Evolutionary conservation across 2,797 vertebrate species (phyloP), one percentile per base, ranked within the genome.

Genomic region (Orestias chungarensis): DNA sequence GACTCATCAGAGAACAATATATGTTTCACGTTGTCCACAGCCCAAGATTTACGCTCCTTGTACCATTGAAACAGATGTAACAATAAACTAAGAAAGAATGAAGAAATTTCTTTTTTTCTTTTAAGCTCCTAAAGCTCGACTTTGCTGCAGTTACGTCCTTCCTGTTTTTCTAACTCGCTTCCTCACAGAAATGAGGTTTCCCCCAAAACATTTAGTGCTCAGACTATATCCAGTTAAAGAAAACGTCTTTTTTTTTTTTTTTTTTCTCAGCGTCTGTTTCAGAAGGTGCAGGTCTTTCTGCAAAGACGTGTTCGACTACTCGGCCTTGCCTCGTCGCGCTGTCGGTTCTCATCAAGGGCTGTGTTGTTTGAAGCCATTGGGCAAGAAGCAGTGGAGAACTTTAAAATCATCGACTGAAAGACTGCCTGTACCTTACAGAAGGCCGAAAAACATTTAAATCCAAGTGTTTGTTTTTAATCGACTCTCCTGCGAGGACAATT

Each of bases 111-210:
- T 17, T 17, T 27, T 25, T 54, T 25, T 54, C n/a, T 25, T 25
- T 23, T 33, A 33, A 59, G 35, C 1, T 59, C 66, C 55, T 83
- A 54, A 73, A 47, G 40, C 59, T 2, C 71, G 64, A 12, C 66
- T 78, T 43, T 67, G 33, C 40, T 73, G 66, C 64, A 47, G 72
- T 78, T 69, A 54, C 73, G 67, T 75, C 76, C 82, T 89, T 93
- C 90, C 89, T 91, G 86, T 92, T 92, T n/a, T 91, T 86, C 73
- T 81, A 57, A 64, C 69, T 18, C 61, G 71, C 78, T 89, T 92
- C 89, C 88, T 87, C 82, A 67, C 74, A 47, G 31, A 80, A 70
- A 76, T 79, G 73, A 70, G 71, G 50, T 80, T 86, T 85, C 82
- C 75, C 82, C 73, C 59, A 70, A 84, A 77, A 20, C 33, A 71